phyloP scores from a whole-genome alignment of 1,140 invertebrate species.

The Tetramorium parvispinum region DNA sequence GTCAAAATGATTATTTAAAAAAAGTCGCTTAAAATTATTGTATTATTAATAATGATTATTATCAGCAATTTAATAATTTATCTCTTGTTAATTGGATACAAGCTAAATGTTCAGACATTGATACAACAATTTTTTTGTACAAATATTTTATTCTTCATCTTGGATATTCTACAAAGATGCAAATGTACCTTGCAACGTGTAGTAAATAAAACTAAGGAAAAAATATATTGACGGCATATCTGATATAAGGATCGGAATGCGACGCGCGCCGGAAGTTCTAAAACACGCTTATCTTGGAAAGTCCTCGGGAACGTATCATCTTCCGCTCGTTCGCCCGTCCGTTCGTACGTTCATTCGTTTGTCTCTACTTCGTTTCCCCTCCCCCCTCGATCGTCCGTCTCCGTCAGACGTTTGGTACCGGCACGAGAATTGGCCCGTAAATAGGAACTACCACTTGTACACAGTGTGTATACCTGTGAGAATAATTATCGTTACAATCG shows the following conservation, averaged over 20 bases:
- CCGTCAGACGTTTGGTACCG: constrained; percentile 50
- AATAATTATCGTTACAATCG: constrained; percentile 70
- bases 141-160: constrained; percentile 1
- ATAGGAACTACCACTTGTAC: constrained; percentile 66
- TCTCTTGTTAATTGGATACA: not conserved
- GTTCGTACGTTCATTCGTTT: not conserved
- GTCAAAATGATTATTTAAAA: not conserved
- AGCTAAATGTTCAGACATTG: not conserved
- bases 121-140: not conserved
- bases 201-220: constrained; percentile 26
- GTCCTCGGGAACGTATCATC: constrained; percentile 63
- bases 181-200: not conserved
- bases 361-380: not conserved
- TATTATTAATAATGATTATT: not conserved
- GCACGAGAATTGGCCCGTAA: constrained; percentile 75
- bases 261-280: constrained; percentile 69
- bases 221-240: constrained; percentile 35
- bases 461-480: constrained; percentile 58
- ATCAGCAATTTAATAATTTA: not conserved
- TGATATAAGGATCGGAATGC: constrained; percentile 58
- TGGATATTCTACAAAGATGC: not conserved
- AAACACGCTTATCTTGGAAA: constrained; percentile 68
- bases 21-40: not conserved
- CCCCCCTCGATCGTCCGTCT: not conserved
- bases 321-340: constrained; percentile 41